These are phyloP conservation scores for Aptenodytes patagonicus DNA, from an alignment of 2,113 vertebrate species.

Conservation along the genomic window DNA sequence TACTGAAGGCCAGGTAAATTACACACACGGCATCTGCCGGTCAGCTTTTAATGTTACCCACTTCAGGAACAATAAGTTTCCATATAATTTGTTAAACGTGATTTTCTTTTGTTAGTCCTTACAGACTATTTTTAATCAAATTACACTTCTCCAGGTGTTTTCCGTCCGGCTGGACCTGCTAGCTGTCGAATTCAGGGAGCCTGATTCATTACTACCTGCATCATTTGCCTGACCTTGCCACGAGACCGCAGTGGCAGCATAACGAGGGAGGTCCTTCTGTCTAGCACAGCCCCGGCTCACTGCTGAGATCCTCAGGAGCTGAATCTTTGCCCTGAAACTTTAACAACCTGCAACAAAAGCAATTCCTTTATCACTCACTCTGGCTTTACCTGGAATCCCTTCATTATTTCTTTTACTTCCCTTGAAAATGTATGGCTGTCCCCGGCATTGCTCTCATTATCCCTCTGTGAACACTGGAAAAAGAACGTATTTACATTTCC, in stretches of 20 bases:
- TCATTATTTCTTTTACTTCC: background rate
- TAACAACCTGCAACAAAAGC: background rate
- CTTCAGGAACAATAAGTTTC: background rate
- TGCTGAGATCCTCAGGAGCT: background rate
- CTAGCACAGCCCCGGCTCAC: fast-evolving
- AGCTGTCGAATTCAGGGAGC: background rate
- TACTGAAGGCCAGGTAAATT: constrained; percentile 52
- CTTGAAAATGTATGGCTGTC: background rate
- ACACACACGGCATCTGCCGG: background rate
- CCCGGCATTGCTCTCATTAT: background rate
- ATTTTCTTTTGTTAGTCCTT: constrained; percentile 3
- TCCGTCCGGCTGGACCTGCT: background rate
- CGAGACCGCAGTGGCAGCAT: fast-evolving
- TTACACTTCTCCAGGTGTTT: background rate
- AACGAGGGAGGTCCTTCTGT: fast-evolving
- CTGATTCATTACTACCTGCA: background rate
- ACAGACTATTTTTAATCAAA: constrained; percentile 6
- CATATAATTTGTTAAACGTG: background rate
- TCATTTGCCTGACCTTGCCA: background rate
- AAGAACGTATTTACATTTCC: background rate
- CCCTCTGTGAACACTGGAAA: background rate
- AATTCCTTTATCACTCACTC: background rate
- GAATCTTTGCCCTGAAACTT: background rate
- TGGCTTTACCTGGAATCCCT: background rate
- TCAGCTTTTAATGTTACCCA: background rate